Percentiles rank a stretch among this genome's conserved stretches.
Evolutionary conservation across 2,797 vertebrate genomes (phyloP).

Genomic region (Galaxias olidus): DNA sequence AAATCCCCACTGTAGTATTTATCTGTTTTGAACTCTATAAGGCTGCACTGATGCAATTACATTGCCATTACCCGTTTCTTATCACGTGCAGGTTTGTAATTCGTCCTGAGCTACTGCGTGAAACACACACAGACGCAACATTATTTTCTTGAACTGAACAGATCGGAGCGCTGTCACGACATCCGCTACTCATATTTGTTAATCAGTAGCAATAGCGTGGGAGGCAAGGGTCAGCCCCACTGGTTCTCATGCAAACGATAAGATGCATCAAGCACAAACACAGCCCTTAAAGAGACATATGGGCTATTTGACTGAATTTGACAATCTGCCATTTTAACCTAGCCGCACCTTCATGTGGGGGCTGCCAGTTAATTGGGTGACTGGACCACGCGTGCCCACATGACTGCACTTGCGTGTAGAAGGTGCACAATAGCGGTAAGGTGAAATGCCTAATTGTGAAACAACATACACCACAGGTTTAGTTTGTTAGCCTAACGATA

Average conservation of each 20-base stretch:
- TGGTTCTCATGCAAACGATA: constrained; percentile 80
- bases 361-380: not conserved
- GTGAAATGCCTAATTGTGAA: too few relatives aligned
- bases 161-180: constrained; percentile 82
- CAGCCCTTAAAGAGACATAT: constrained; percentile 27
- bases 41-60: too few relatives aligned
- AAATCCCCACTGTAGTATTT: too few relatives aligned
- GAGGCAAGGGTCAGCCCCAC: constrained; percentile 73
- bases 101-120: too few relatives aligned
- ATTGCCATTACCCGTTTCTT: too few relatives aligned
- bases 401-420: constrained; percentile 39
- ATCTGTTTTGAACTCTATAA: too few relatives aligned
- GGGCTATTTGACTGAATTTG: constrained; percentile 7
- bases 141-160: constrained; percentile 80
- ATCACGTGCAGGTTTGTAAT: too few relatives aligned
- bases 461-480: too few relatives aligned
- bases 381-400: constrained; percentile 3
- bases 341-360: too few relatives aligned
- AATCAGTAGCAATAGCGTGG: constrained; percentile 78
- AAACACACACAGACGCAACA: constrained; percentile 56
- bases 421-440: constrained; percentile 9
- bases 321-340: too few relatives aligned
- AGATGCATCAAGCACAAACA: constrained; percentile 35
- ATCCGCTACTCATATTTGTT: constrained; percentile 77
- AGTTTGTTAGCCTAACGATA: too few relatives aligned